Percentiles rank a stretch among this genome's conserved stretches.
Evolutionary conservation across 2,113 vertebrate species (phyloP).

Genomic region (Gambusia holbrooki): DNA sequence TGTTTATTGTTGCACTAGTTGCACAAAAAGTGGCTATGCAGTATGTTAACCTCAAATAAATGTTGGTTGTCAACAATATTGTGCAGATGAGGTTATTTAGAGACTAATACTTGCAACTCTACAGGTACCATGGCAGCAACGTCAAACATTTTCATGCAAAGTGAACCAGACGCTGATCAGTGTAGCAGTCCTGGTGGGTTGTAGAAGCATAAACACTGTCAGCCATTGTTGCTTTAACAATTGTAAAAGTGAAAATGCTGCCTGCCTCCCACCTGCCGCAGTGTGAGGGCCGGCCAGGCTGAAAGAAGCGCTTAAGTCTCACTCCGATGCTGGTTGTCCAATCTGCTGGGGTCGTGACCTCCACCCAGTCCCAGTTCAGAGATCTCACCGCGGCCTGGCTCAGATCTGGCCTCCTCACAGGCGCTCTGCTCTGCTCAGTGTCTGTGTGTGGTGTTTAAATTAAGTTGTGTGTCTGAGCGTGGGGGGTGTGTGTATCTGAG

Average conservation of each 20-base stretch:
- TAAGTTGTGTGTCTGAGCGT: slow-evolving; percentile 9
- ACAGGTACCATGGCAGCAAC: not conserved
- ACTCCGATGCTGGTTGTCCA: slow-evolving; percentile 32
- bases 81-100: not conserved
- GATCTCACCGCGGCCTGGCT: slow-evolving; percentile 30
- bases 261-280: slow-evolving; percentile 41
- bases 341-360: slow-evolving; percentile 54
- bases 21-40: too few species aligned
- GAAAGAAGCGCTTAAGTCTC: slow-evolving; percentile 31
- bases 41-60: not conserved
- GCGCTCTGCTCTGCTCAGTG: slow-evolving; percentile 13
- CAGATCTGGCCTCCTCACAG: slow-evolving; percentile 35
- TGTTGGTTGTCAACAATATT: not conserved
- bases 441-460: slow-evolving; percentile 47
- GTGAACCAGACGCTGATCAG: slow-evolving; percentile 1
- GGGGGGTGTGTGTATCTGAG: slow-evolving; percentile 28
- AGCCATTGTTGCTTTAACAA: slow-evolving; percentile 28
- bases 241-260: slow-evolving; percentile 23
- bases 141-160: slow-evolving; percentile 20
- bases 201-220: slow-evolving; percentile 30
- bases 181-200: slow-evolving; percentile 21
- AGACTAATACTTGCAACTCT: slow-evolving; percentile 12
- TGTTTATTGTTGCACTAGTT: too few species aligned
- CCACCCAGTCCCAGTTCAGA: slow-evolving; percentile 20
- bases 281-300: slow-evolving; percentile 24